These are phyloP conservation scores for Pseudoatta argentina DNA, from an alignment of 1,140 invertebrate species.

Conservation along the genomic window DNA sequence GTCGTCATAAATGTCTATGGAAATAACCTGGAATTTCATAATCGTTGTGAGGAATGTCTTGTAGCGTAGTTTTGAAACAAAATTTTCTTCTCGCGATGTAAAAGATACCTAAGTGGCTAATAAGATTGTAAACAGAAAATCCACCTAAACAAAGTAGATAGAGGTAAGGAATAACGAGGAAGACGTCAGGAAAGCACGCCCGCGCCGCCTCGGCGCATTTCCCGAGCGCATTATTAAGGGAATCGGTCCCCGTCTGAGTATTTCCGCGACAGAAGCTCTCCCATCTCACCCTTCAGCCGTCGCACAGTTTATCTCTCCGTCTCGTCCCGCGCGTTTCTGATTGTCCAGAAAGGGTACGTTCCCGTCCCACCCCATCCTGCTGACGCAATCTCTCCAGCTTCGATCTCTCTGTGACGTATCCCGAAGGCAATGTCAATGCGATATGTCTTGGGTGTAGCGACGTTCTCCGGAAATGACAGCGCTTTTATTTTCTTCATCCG, in stretches of 20 bases:
- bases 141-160: constrained; percentile 31
- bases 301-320: constrained; percentile 24
- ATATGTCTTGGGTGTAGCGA: neutral
- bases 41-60: neutral
- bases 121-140: constrained; percentile 31
- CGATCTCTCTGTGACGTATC: constrained; percentile 47
- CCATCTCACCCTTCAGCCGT: neutral
- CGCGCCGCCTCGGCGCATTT: neutral
- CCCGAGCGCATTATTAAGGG: constrained; percentile 44
- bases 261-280: constrained; percentile 31
- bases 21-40: neutral
- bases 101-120: constrained; percentile 2
- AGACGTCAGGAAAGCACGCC: neutral
- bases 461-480: constrained; percentile 7
- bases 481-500: constrained; percentile 1
- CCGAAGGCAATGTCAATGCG: constrained; percentile 19
- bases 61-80: neutral
- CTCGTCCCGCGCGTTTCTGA: constrained; percentile 20
- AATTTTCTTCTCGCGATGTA: constrained; percentile 6
- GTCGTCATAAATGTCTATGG: neutral
- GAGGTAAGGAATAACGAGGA: constrained; percentile 29
- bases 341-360: constrained; percentile 45
- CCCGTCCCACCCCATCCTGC: neutral
- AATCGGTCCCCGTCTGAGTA: constrained; percentile 46
- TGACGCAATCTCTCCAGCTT: constrained; percentile 20